Conservation (phyloP, 2,797 vertebrate species). For the Gambusia yucatana region DNA sequence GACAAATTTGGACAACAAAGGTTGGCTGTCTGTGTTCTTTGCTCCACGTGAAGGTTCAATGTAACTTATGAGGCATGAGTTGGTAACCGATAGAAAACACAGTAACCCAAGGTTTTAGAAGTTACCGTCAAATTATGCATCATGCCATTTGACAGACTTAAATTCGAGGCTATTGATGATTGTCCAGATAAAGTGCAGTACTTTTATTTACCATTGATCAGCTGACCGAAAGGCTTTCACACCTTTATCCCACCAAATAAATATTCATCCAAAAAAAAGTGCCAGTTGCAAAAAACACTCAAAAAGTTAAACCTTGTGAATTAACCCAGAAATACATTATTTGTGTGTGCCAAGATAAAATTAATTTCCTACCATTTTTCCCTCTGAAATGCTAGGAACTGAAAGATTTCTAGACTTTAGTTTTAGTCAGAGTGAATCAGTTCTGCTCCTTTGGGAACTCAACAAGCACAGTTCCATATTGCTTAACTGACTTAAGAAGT, state of each 20-base stretch:
- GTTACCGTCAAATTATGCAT: background rate
- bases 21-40: background rate
- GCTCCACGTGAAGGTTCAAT: background rate
- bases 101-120: background rate
- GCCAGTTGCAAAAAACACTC: background rate
- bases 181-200: background rate
- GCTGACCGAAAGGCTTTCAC: background rate
- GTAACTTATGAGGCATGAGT: background rate
- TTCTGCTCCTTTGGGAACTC: constrained; percentile 2
- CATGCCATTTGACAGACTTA: background rate
- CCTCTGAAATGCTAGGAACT: background rate
- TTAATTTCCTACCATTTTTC: background rate
- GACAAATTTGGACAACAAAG: background rate
- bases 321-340: background rate
- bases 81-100: background rate
- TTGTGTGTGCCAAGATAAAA: background rate
- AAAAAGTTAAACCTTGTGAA: background rate
- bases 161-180: background rate
- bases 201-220: background rate
- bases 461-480: background rate
- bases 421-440: constrained; percentile 12
- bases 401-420: background rate
- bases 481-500: constrained; percentile 18
- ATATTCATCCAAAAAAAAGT: background rate
- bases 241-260: background rate